These are phyloP conservation scores for Rhopalosiphum padi DNA, from an alignment of 1,140 invertebrate genomes.

Conservation along the genomic window DNA sequence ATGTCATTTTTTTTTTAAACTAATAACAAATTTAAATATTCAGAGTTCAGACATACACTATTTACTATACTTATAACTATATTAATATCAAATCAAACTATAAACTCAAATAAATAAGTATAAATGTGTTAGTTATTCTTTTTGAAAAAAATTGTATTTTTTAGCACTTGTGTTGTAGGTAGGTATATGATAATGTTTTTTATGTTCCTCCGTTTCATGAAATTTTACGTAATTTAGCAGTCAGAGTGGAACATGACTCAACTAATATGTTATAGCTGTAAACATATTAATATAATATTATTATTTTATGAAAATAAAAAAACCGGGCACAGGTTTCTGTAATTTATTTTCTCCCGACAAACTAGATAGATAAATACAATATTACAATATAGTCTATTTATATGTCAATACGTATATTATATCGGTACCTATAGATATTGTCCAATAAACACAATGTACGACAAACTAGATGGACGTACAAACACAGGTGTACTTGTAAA, in stretches of 20 bases:
- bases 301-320: background rate
- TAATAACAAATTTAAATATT: background rate
- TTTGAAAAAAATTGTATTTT: background rate
- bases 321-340: background rate
- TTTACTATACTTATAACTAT: background rate
- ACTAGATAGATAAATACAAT: background rate
- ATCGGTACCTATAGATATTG: background rate
- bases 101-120: background rate
- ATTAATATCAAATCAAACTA: background rate
- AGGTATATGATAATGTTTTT: background rate
- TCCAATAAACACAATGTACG: background rate
- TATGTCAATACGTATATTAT: background rate
- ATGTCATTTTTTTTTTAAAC: background rate
- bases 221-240: background rate
- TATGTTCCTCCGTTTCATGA: background rate
- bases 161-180: background rate
- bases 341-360: background rate
- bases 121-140: background rate
- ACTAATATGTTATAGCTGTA: background rate
- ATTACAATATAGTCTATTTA: background rate
- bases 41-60: background rate
- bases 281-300: background rate
- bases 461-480: background rate
- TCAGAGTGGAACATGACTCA: background rate
- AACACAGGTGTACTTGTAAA: slow-evolving; percentile 1